Evolutionary conservation across 2,888 invertebrate species (phyloP).

Genomic region (Smittia aterrima): DNA sequence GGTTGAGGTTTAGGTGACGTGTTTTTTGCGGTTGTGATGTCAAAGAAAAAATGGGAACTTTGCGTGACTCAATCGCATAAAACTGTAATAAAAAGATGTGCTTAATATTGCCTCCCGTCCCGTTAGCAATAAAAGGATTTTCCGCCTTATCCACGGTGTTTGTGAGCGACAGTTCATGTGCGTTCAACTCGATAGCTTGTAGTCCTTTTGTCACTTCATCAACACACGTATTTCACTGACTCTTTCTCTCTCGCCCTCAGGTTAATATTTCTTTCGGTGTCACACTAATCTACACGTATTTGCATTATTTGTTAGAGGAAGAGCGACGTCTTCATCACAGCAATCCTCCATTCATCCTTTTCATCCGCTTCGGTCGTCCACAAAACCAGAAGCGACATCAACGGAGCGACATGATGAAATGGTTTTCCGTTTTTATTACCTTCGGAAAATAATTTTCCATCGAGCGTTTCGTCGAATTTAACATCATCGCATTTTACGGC

Average conservation of each 20-base stretch:
- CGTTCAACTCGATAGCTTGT: neutral
- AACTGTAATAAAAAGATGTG: conserved; percentile 35
- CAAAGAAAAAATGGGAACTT: conserved; percentile 16
- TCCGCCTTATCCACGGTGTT: neutral
- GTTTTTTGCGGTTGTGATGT: neutral
- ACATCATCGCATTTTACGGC: neutral
- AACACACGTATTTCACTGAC: neutral
- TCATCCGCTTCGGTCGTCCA: too few relatives aligned
- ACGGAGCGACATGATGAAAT: conserved; percentile 4
- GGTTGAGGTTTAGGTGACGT: neutral
- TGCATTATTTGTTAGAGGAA: conserved; percentile 32
- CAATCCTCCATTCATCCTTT: neutral
- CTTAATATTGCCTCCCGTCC: conserved; percentile 9
- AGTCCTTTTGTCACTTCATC: conserved; percentile 20
- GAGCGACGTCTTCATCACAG: neutral
- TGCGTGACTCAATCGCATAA: conserved; percentile 37
- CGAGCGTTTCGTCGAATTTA: neutral
- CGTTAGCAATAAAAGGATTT: conserved; percentile 11
- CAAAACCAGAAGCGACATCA: neutral
- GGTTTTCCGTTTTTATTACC: neutral
- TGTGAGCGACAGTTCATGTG: neutral
- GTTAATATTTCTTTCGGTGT: conserved; percentile 26
- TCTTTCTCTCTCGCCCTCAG: neutral
- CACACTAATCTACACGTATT: conserved; percentile 33
- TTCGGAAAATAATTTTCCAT: neutral